phyloP scores from a whole-genome alignment of 1,140 invertebrate genomes.

The Drosophila pseudoananassae region DNA sequence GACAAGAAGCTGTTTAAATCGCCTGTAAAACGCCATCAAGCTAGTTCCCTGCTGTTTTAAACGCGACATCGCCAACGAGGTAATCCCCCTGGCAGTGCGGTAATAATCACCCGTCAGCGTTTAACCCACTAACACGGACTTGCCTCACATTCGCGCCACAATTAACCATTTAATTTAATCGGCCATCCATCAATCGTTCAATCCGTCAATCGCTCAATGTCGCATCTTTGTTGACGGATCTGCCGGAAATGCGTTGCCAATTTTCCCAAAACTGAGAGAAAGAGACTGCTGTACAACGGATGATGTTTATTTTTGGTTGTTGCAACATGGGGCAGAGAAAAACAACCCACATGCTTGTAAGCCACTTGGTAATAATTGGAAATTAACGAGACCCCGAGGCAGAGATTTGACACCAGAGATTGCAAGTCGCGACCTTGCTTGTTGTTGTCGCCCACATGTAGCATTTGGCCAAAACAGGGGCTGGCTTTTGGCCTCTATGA shows the following conservation, averaged over 20 bases:
- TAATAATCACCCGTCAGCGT: constrained; percentile 52
- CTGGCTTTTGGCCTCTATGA: constrained; percentile 13
- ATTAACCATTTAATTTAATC: constrained; percentile 50
- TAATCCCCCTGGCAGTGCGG: constrained; percentile 26
- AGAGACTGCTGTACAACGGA: constrained; percentile 9
- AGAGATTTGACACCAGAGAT: constrained; percentile 57
- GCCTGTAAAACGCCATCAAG: constrained; percentile 8
- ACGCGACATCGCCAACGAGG: constrained; percentile 7
- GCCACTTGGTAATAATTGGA: constrained; percentile 44
- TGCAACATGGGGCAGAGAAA: constrained; percentile 22
- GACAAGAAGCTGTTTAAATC: neutral
- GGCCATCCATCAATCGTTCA: constrained; percentile 32
- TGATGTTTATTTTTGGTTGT: constrained; percentile 29
- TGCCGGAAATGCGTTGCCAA: constrained; percentile 67
- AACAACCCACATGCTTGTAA: constrained; percentile 41
- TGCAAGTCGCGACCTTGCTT: constrained; percentile 52
- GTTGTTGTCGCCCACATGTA: constrained; percentile 41
- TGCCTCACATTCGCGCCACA: constrained; percentile 27
- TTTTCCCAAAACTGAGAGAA: constrained; percentile 19
- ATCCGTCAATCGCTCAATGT: constrained; percentile 52
- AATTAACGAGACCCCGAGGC: constrained; percentile 57
- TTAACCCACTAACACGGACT: constrained; percentile 72
- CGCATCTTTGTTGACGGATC: constrained; percentile 40
- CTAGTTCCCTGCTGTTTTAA: constrained; percentile 15
- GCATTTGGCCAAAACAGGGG: neutral